Evolutionary conservation across 2,888 invertebrate species (phyloP).

Genomic region (Chaetogeoica ovagalla): DNA sequence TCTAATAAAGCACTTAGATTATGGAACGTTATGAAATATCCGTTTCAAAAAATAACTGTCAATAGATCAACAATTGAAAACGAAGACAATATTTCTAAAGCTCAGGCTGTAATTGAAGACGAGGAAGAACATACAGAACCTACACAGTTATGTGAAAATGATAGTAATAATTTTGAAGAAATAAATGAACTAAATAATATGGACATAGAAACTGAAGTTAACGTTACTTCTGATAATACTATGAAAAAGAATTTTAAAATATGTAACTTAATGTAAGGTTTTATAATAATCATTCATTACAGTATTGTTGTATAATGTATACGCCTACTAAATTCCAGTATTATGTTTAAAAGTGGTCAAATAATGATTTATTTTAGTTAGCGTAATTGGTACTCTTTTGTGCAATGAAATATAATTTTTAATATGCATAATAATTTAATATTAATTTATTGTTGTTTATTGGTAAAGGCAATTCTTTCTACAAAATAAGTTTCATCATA

Average conservation of each 20-base stretch:
- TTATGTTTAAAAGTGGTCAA: not conserved
- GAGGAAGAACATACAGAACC: not conserved
- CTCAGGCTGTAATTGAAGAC: not conserved
- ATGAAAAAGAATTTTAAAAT: not conserved
- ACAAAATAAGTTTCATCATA: too few species aligned
- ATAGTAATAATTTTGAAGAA: constrained; percentile 13
- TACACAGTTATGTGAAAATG: not conserved
- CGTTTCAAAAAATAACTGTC: constrained; percentile 35
- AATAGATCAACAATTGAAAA: not conserved
- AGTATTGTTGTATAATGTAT: not conserved
- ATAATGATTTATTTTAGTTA: not conserved
- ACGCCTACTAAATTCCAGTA: constrained; percentile 5
- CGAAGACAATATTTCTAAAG: constrained; percentile 15
- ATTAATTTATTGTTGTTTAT: too few species aligned
- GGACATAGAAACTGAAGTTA: not conserved
- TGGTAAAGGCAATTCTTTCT: too few species aligned
- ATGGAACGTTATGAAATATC: constrained; percentile 42
- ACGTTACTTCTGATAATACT: not conserved
- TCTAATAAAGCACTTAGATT: constrained; percentile 31
- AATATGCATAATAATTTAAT: too few species aligned
- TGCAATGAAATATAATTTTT: not conserved
- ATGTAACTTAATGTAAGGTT: constrained; percentile 34
- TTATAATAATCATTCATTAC: not conserved
- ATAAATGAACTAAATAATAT: not conserved
- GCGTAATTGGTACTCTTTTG: not conserved